A percentile compares a stretch with the other conserved stretches of the same genome.
Conservation (phyloP, 1,140 invertebrate species). For the Grapholita molesta region DNA sequence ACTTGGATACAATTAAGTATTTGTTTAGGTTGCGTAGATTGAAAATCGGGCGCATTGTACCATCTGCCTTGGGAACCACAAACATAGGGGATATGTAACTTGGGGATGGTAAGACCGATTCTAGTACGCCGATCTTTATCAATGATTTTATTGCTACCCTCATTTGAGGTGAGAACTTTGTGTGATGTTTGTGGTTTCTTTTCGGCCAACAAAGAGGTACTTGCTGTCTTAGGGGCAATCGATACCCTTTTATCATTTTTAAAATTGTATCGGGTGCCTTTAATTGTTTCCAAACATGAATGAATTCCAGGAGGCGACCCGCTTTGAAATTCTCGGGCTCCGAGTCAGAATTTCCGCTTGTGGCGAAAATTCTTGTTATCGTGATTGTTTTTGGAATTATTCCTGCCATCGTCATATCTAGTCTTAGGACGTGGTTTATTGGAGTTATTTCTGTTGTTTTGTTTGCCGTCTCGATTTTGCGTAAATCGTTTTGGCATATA, state of each 20-base stretch:
- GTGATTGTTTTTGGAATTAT: neutral
- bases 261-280: constrained; percentile 18
- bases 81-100: constrained; percentile 24
- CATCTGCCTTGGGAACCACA: constrained; percentile 20
- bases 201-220: constrained; percentile 21
- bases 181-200: constrained; percentile 18
- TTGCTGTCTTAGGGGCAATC: constrained; percentile 30
- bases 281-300: constrained; percentile 5
- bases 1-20: constrained; percentile 26
- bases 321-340: constrained; percentile 3
- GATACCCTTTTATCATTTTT: constrained; percentile 27
- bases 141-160: constrained; percentile 25
- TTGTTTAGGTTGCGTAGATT: constrained; percentile 21
- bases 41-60: constrained; percentile 19
- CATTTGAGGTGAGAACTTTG: constrained; percentile 28
- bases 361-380: neutral
- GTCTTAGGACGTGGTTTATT: neutral
- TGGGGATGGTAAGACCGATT: neutral
- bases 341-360: constrained; percentile 18
- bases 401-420: neutral
- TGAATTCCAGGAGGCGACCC: neutral
- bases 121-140: constrained; percentile 17
- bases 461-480: neutral
- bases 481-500: neutral
- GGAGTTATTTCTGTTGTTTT: too few relatives aligned